Evolutionary conservation across 1,140 invertebrate genomes (phyloP).

Genomic region (Drosophila tani): DNA sequence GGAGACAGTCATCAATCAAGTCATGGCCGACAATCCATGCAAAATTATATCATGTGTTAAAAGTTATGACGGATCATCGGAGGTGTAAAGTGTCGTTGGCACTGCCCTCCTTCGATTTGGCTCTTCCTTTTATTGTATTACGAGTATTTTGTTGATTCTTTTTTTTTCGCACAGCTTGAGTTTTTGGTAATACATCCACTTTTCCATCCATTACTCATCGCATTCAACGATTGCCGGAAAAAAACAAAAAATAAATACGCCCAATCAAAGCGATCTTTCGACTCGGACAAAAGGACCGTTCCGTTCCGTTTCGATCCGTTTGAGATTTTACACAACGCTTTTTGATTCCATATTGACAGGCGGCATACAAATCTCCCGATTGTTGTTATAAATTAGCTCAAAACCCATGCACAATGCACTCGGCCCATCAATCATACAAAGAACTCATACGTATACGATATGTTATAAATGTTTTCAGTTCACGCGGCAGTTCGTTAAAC

Average conservation of each 20-base stretch:
- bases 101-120: constrained; percentile 46
- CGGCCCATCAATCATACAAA: constrained; percentile 70
- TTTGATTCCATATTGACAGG: constrained; percentile 78
- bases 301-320: constrained; percentile 9
- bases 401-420: constrained; percentile 70
- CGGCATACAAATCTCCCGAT: constrained; percentile 75
- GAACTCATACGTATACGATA: constrained; percentile 22
- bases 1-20: constrained; percentile 70
- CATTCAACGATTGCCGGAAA: constrained; percentile 73
- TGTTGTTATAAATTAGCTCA: constrained; percentile 82
- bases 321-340: constrained; percentile 56
- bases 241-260: constrained; percentile 69
- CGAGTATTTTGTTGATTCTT: constrained; percentile 10
- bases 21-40: constrained; percentile 72
- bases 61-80: constrained; percentile 82
- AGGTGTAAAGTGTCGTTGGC: constrained; percentile 79
- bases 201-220: constrained; percentile 78
- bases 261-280: constrained; percentile 54
- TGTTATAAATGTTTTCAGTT: constrained; percentile 52
- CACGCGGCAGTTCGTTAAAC: constrained; percentile 69
- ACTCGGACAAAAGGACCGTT: constrained; percentile 73
- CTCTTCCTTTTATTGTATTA: constrained; percentile 39
- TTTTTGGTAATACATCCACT: constrained; percentile 60
- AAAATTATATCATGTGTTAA: constrained; percentile 84
- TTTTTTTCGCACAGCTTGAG: constrained; percentile 77